Evolutionary conservation across 2,888 invertebrate genomes (phyloP), one percentile per base, ranked within the genome.

Genomic region (Agrotis puta): DNA sequence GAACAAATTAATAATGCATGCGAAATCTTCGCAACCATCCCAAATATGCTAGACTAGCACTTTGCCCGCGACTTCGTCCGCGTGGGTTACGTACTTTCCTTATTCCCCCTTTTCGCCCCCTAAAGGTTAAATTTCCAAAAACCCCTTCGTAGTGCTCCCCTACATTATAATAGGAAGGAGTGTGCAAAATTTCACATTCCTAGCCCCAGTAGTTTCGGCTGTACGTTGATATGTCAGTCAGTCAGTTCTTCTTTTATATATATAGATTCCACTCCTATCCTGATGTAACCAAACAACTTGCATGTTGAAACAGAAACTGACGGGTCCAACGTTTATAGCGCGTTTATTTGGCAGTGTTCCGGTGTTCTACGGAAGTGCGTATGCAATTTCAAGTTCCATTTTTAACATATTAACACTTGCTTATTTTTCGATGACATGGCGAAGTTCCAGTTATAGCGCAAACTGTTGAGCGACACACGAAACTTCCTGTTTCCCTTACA

Each of bases 401-500:
- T 79, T 84, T 78, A 68, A 78, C 65, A 69, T 72, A 65, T 62
- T 64, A 67, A 58, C 57, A 82, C 70, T 72, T 77, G 83, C 77
- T 82, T 78, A 71, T 76, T 76, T 83, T 83, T 70, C 76, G 70
- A 77, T 74, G 79, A 77, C 81, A 81, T 76, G 76, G 64, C 69
- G 73, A 59, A 58, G 78, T 78, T 80, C 80, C 67, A 75, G 77
- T 76, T 78, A 72, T 81, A 75, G 68, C 69, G 66, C 83, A 56
- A 84, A 79, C 79, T 82, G 82, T 74, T 65, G 62, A 78, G 72
- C 80, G 85, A 85, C 73, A 84, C 74, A 62, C 70, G 81, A 85
- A 79, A 83, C 84, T 85, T 84, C 84, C 84, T 79, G 81, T 81
- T 77, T 74, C 76, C 71, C 72, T 71, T 83, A 50, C 72, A 66